A percentile compares a stretch with the other conserved stretches of the same genome.
Conservation (phyloP, 1,140 invertebrate genomes). For the Drosophila bifasciata region DNA sequence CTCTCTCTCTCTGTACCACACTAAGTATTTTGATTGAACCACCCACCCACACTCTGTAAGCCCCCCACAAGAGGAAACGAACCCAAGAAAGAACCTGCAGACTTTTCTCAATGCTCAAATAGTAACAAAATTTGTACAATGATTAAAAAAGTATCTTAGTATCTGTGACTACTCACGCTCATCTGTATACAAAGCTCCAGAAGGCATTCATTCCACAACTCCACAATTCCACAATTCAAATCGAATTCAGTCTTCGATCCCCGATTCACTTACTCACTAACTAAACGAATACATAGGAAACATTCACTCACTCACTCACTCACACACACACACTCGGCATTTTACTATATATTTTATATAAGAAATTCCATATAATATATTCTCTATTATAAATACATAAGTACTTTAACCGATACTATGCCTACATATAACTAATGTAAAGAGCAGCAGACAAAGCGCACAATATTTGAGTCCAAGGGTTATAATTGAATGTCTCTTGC, state of each 20-base stretch:
- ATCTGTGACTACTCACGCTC: conserved; percentile 37
- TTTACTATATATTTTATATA: conserved; percentile 65
- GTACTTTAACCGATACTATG: conserved; percentile 37
- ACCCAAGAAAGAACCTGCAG: conserved; percentile 19
- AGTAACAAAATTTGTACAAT: conserved; percentile 13
- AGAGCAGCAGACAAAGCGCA: conserved; percentile 41
- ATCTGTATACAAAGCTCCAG: conserved; percentile 50
- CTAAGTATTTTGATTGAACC: conserved; percentile 20
- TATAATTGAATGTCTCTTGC: conserved; percentile 33
- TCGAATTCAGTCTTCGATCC: conserved; percentile 38
- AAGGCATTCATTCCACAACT: conserved; percentile 43
- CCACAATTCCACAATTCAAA: conserved; percentile 15
- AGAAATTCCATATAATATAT: conserved; percentile 58
- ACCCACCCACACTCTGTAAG: conserved; percentile 58
- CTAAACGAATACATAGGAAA: neutral
- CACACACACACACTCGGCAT: conserved; percentile 35
- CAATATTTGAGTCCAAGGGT: conserved; percentile 39
- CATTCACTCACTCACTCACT: conserved; percentile 32
- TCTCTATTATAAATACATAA: conserved; percentile 18
- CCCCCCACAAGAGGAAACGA: conserved; percentile 24
- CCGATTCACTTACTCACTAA: conserved; percentile 18
- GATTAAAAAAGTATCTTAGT: conserved; percentile 12
- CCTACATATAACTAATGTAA: conserved; percentile 64
- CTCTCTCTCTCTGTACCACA: conserved; percentile 1
- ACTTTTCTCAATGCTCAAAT: conserved; percentile 17